These are phyloP conservation scores for Scolopax bukidnonensis DNA, from an alignment of 2,797 vertebrate species.

Conservation along the genomic window DNA sequence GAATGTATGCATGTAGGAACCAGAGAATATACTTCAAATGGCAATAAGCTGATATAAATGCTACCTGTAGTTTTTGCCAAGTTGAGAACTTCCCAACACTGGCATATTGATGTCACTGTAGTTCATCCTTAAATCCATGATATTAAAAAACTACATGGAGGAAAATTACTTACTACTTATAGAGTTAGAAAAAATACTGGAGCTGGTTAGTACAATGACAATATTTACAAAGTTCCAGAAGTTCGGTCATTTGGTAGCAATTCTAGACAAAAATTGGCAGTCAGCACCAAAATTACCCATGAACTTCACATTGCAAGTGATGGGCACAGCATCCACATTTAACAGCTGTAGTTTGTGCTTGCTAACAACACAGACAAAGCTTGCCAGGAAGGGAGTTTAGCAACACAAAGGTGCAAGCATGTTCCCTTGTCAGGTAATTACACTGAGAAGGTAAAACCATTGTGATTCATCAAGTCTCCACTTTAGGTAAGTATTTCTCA, in stretches of 20 bases:
- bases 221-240: not conserved
- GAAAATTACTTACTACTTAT: too few species aligned
- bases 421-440: not conserved
- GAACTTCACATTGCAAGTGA: not conserved
- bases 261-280: not conserved
- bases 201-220: not conserved
- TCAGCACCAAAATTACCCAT: not conserved
- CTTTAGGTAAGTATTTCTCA: not conserved
- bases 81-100: not conserved
- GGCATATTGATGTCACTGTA: not conserved
- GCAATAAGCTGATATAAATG: not conserved
- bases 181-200: too few species aligned
- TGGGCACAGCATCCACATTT: not conserved
- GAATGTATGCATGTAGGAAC: not conserved
- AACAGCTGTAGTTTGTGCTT: not conserved
- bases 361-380: not conserved
- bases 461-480: not conserved
- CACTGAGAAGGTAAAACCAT: not conserved
- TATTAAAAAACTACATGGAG: not conserved
- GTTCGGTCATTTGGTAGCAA: fast-evolving
- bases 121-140: not conserved
- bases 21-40: not conserved
- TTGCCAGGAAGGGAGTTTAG: not conserved
- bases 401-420: not conserved
- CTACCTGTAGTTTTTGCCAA: not conserved